These are phyloP conservation scores for Lepidochitona cinerea DNA, from an alignment of 2,888 invertebrate genomes.

Conservation along the genomic window DNA sequence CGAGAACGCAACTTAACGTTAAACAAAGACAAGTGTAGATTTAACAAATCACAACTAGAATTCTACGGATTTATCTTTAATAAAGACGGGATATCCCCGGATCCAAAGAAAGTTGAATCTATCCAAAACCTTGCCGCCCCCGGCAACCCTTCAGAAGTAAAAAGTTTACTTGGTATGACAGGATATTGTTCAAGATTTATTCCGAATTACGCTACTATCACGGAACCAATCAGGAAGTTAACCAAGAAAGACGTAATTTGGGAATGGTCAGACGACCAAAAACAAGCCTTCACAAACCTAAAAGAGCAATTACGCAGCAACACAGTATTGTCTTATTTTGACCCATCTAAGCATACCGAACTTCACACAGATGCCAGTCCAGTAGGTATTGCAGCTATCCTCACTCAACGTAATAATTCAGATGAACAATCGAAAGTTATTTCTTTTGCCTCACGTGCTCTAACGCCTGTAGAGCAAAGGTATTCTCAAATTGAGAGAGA, in stretches of 20 bases:
- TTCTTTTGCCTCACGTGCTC: conserved; percentile 2
- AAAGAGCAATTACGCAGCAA: conserved; percentile 12
- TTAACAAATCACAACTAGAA: neutral
- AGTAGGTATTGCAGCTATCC: conserved; percentile 21
- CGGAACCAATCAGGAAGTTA: conserved; percentile 12
- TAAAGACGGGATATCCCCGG: conserved; percentile 2
- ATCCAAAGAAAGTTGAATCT: conserved; percentile 6
- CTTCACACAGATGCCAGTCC: conserved; percentile 23
- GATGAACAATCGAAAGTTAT: neutral
- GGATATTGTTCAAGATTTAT: conserved; percentile 16
- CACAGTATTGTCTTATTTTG: conserved; percentile 19
- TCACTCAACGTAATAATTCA: conserved; percentile 4
- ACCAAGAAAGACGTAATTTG: conserved; percentile 8
- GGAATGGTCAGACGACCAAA: conserved; percentile 8
- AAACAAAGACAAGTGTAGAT: conserved; percentile 22
- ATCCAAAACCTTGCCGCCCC: conserved; percentile 7
- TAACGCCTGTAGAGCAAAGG: conserved; percentile 12
- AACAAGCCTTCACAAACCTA: neutral
- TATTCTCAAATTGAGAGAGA: conserved; percentile 31
- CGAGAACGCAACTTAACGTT: conserved; percentile 20
- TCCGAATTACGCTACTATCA: conserved; percentile 13
- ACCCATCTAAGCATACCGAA: conserved; percentile 8
- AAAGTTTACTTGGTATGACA: conserved; percentile 17
- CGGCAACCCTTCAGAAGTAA: conserved; percentile 9
- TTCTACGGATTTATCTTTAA: conserved; percentile 10